Base-by-base conservation (phyloP, 2,797 vertebrate genomes). In the Anisognathus igniventris region DNA sequence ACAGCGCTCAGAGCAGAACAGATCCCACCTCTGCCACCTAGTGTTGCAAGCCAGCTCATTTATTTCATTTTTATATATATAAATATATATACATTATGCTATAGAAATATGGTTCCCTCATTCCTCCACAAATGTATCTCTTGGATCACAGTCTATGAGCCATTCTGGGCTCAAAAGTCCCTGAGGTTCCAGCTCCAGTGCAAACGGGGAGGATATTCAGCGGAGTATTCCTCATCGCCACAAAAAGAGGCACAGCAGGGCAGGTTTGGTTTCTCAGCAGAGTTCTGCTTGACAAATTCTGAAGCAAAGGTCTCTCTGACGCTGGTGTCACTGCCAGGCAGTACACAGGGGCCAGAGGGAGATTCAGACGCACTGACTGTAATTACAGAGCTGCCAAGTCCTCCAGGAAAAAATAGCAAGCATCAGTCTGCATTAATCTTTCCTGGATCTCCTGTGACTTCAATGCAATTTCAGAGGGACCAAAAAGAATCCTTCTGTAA, bases 21-120 rank as follows among this genome's bases (percentile, higher is more conserved):
- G 98, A 95, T 97, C 98, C 96, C 96, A 95, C 97, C 95, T 97
- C 97, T 98, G 98, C 98, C 98, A 98, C 97, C 98, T 98, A 98
- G 98, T 97, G 98, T 91, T 86, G 82, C 93, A 96, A 97, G 82
- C 54, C 61, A 54, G 95, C 89, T 92, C 92, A 60, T 92, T 94
- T 94, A 82, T 94, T 92, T 90, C 61, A 72, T 92, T 89, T 94
- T 3, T 92, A 24, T 88, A 74, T 86, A 91, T 86, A 90, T 50
- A 90, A 40, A 95, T 54, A 70, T 70, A 85, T 73, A 76, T 37
- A 28, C 25, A 48, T 89, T 93, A 89, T 91, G 73, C 73, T 94
- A 83, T 66, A 93, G 92, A 91, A 96, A 92, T 94, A 96, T 93
- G 93, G 89, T 85, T 86, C 66, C 61, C 60, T 86, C 62, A 6